Evolutionary conservation across 2,113 vertebrate genomes (phyloP), one percentile per base, ranked within the genome.

Genomic region (Actinemys pallida): DNA sequence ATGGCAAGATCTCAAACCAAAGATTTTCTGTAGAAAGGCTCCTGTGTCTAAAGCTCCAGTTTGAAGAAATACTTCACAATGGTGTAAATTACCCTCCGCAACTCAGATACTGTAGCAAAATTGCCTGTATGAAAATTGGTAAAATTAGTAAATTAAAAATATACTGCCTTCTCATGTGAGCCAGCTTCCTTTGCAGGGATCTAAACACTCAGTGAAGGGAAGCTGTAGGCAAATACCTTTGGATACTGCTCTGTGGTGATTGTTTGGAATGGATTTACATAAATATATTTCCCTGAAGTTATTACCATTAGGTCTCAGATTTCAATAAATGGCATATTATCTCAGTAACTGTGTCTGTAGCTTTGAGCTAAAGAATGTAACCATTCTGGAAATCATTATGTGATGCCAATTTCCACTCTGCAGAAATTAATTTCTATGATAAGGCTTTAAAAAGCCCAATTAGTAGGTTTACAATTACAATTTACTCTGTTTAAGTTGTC

Each of bases 361-460:
- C 81, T 84, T 10, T 86, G n/a, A 59, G 75, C 42, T 90, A 90
- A 76, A 86, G n/a, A 94, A 42, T 84, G 50, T n/a, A 79, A 29
- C 0, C 0, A 13, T 59, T 90, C 49, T 93, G 88, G 85, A 96
- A 93, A 82, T 49, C n/a, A 84, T 84, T 93, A 72, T 82, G 59
- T 47, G 57, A 35, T 80, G 86, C 84, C 90, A 86, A 42, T 29
- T 90, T 91, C 80, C 92, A 17, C 76, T 89, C 54, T 45, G 88
- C 65, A 96, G 42, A 87, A 90, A 89, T 89, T 96, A 91, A 90
- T 94, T 94, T 94, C 80, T 81, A 1, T 86, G 69, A 92, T 89
- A 91, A 95, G 45, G 65, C 75, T 96, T 96, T 89, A 94, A 91
- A 95, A 94, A 42, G 52, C 53, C 81, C 93, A 80, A 47, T 79